phyloP scores from a whole-genome alignment of 2,888 invertebrate genomes.

The Pyrrhosoma nymphula region DNA sequence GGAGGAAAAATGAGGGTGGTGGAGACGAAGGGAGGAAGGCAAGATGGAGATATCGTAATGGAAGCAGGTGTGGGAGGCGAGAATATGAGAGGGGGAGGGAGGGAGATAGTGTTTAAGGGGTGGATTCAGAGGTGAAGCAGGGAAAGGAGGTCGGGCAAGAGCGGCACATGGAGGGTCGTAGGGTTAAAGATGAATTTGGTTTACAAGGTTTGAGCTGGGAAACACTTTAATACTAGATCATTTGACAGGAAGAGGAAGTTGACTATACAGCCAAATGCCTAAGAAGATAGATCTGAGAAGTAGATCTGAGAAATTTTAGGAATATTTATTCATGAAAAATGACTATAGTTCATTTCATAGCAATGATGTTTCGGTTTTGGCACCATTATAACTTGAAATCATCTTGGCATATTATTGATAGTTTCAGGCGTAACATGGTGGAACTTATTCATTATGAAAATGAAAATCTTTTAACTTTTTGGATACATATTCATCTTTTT shows the following conservation, averaged over 20 bases:
- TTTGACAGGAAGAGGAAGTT: neutral
- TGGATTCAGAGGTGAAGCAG: neutral
- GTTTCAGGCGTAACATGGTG: too few relatives aligned
- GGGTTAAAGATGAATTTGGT: neutral
- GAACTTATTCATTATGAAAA: too few relatives aligned
- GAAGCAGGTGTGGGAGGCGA: neutral
- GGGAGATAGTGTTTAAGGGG: neutral
- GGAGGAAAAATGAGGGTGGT: slow-evolving; percentile 23
- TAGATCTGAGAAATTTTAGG: too few relatives aligned
- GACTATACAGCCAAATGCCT: neutral
- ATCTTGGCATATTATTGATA: too few relatives aligned
- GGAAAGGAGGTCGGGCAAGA: neutral
- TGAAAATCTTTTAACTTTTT: too few relatives aligned
- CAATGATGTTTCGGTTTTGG: too few relatives aligned
- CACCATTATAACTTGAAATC: too few relatives aligned
- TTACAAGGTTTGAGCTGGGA: neutral
- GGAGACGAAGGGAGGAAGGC: neutral
- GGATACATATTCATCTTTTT: too few relatives aligned
- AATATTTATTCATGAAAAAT: too few relatives aligned
- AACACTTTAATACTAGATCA: neutral
- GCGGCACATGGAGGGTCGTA: neutral
- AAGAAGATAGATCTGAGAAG: too few relatives aligned
- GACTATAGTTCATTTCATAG: too few relatives aligned
- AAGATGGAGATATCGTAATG: neutral
- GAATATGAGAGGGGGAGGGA: neutral